Evolutionary conservation across 2,888 invertebrate species (phyloP), one percentile per base, ranked within the genome.

Genomic region (Epirrita christyi): DNA sequence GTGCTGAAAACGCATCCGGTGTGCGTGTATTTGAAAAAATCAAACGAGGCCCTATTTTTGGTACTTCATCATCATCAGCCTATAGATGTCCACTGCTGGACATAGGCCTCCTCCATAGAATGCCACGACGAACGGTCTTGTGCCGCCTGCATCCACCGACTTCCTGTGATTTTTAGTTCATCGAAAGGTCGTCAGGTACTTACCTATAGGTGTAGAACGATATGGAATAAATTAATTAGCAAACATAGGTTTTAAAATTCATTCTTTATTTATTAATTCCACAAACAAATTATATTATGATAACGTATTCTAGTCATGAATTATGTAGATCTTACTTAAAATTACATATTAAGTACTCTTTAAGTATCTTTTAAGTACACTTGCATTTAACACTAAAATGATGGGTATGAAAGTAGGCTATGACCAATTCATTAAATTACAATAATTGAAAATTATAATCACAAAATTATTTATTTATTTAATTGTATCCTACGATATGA

Each of bases 181-280:
- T n/a, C n/a, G n/a, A n/a, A n/a, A n/a, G n/a, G n/a, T n/a, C n/a
- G n/a, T n/a, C n/a, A n/a, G n/a, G n/a, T n/a, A n/a, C n/a, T n/a
- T n/a, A 21, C 21, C 21, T 32, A 10, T 32, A 6, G 1, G 32
- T 7, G 6, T 32, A 6, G 1, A 32, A 32, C n/a, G n/a, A n/a
- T n/a, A 32, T 32, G 6, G 21, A 5, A 32, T 8, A 41, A 3
- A 32, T 1, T 32, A 40, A 40, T 6, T 27, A n/a, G 34, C 9
- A 41, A 50, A 59, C 45, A 58, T 37, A 59, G 49, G 59, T 48
- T 40, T 50, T 59, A 62, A 62, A 66, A 62, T 61, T 66, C 62
- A 61, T 60, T 62, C 58, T 87, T 86, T 86, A 86, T 87, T 88
- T 81, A 86, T 82, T 85, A 79, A 80, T 84, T 85, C 76, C 83